A percentile compares a stretch with the other conserved stretches of the same genome.
These are phyloP conservation scores for Chaenogobius annularis DNA, from an alignment of 2,113 vertebrate species.

Conservation along the genomic window DNA sequence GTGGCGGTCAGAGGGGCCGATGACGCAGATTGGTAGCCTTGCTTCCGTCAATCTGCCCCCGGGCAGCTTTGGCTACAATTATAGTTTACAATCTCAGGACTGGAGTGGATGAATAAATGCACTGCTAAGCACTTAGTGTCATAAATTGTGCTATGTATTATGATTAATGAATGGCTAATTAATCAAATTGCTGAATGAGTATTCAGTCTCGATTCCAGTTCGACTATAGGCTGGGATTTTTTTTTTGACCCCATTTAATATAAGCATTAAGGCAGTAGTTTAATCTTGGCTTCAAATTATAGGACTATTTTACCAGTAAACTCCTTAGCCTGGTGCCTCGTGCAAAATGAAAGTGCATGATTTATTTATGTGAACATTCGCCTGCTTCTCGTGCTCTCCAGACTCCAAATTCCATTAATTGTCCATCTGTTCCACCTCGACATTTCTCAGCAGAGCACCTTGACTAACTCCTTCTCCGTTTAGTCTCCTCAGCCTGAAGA, in stretches of 20 bases:
- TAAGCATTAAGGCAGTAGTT: background rate
- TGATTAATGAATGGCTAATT: no score
- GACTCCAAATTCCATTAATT: conserved; percentile 48
- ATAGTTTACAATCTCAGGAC: no score
- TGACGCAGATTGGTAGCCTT: no score
- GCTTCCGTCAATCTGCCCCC: no score
- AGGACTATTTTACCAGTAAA: background rate
- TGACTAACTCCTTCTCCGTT: conserved; percentile 51
- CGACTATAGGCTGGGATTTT: background rate
- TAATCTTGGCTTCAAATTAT: background rate
- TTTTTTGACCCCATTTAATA: background rate
- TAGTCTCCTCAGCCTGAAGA: conserved; percentile 26
- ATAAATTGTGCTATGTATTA: no score
- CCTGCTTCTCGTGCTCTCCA: conserved; percentile 27
- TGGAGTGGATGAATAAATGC: no score
- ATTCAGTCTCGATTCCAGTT: background rate
- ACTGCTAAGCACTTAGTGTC: no score
- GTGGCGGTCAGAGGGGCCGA: no score
- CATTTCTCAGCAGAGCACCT: conserved; percentile 46
- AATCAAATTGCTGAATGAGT: background rate
- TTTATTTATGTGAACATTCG: conserved; percentile 1
- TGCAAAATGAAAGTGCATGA: conserved; percentile 1
- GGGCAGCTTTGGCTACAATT: no score
- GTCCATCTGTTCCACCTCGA: conserved; percentile 55
- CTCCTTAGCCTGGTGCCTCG: conserved; percentile 3